Evolutionary conservation across 2,797 vertebrate species (phyloP).

Genomic region (Propithecus perrieri): DNA sequence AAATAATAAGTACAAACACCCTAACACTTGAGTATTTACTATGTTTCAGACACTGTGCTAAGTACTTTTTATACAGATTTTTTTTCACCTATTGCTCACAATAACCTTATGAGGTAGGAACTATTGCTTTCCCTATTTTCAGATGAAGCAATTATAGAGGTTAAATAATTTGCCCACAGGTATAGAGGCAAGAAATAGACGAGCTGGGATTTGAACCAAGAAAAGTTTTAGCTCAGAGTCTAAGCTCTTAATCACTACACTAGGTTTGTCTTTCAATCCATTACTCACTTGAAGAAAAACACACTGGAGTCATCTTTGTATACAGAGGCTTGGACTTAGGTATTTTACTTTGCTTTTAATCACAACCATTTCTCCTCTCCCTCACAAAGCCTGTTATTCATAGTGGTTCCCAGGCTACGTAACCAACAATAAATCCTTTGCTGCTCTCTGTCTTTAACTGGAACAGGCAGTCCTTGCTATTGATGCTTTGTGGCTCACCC

Average conservation of each 20-base stretch:
- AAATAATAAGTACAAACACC: neutral
- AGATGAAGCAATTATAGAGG: neutral
- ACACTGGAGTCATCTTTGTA: neutral
- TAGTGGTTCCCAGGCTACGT: conserved; percentile 31
- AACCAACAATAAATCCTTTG: conserved; percentile 55
- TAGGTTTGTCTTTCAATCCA: neutral
- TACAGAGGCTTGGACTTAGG: neutral
- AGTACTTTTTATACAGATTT: neutral
- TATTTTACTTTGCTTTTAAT: conserved; percentile 54
- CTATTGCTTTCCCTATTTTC: neutral
- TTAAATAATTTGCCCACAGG: neutral
- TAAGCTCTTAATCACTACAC: conserved; percentile 19
- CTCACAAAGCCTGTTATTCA: conserved; percentile 56
- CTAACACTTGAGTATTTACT: neutral
- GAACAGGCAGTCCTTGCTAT: conserved; percentile 50
- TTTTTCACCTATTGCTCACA: neutral
- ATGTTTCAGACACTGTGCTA: neutral
- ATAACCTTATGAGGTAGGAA: neutral
- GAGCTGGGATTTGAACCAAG: conserved; percentile 12
- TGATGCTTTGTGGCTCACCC: conserved; percentile 62
- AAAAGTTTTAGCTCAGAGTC: neutral
- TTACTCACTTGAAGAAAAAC: conserved; percentile 27
- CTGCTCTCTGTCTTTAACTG: conserved; percentile 39
- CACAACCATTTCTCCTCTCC: conserved; percentile 3
- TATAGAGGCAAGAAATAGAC: neutral